Evolutionary conservation across 2,113 vertebrate genomes (phyloP).

Genomic region (Gambusia affinis): DNA sequence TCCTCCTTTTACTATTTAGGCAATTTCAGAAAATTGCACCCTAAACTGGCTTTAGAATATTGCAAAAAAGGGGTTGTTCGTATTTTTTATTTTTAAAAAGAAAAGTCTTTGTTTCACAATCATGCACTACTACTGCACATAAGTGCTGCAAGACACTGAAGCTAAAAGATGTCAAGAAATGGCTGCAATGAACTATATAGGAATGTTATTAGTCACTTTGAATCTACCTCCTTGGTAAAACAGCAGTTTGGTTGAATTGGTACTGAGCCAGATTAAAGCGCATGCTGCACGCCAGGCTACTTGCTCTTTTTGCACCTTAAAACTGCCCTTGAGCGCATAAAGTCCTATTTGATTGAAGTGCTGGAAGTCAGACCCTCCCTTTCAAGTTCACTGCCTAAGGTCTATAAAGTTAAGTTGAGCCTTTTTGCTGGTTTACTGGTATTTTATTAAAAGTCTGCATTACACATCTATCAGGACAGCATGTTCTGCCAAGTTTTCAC

Average conservation of each 20-base stretch:
- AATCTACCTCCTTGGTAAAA: not conserved
- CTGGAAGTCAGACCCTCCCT: conserved; percentile 5
- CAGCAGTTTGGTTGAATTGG: not conserved
- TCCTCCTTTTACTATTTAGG: no score
- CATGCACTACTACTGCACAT: no score
- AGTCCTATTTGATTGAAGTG: not conserved
- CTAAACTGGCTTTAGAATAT: no score
- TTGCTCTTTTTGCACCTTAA: not conserved
- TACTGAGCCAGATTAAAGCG: not conserved
- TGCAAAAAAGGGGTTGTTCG: no score
- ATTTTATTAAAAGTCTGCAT: not conserved
- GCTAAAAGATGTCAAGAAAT: no score
- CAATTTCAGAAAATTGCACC: no score
- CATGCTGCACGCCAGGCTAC: not conserved
- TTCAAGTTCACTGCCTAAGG: not conserved
- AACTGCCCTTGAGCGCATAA: not conserved
- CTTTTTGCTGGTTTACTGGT: not conserved
- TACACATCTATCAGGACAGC: not conserved
- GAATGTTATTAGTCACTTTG: no score
- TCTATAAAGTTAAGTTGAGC: not conserved
- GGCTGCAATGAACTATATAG: no score
- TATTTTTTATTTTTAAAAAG: no score
- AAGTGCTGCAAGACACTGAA: no score
- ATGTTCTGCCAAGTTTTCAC: conserved; percentile 9
- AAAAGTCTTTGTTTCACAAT: no score